Evolutionary conservation across 2,888 invertebrate species (phyloP).

Genomic region (Mesorhabditis spiculigera): DNA sequence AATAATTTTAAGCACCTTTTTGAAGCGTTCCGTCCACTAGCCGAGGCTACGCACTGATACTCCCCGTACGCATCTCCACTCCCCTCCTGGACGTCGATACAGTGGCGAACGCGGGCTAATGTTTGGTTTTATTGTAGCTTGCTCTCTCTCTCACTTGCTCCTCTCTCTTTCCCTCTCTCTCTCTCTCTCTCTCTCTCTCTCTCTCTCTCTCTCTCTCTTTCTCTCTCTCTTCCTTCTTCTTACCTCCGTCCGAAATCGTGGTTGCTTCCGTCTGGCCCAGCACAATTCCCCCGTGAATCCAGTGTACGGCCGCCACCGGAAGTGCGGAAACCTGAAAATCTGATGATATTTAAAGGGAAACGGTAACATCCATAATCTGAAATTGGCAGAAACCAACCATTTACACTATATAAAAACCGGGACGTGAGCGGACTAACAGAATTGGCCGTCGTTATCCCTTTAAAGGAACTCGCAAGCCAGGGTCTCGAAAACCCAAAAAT

Average conservation of each 20-base stretch:
- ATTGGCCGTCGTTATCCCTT: no score
- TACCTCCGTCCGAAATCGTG: neutral
- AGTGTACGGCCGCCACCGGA: neutral
- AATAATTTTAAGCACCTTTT: no score
- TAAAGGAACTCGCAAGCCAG: no score
- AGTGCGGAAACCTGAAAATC: neutral
- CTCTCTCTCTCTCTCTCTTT: no score
- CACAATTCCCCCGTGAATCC: neutral
- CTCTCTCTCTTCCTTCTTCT: neutral
- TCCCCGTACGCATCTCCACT: conserved; percentile 2
- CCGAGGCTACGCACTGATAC: neutral
- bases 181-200: no score
- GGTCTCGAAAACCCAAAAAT: neutral
- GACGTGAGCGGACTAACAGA: no score
- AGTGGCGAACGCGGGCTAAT: neutral
- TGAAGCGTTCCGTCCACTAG: neutral
- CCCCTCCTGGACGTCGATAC: conserved; percentile 2
- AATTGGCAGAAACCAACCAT: neutral
- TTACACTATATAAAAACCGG: neutral
- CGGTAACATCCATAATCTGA: neutral
- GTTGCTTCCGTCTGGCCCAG: neutral
- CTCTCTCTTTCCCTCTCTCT: no score
- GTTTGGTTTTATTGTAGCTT: no score
- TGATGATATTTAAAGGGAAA: neutral
- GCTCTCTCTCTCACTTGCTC: no score